A percentile compares a stretch with the other conserved stretches of the same genome.
Evolutionary conservation across 2,888 invertebrate species (phyloP).

Genomic region (Cheilosia grossa): DNA sequence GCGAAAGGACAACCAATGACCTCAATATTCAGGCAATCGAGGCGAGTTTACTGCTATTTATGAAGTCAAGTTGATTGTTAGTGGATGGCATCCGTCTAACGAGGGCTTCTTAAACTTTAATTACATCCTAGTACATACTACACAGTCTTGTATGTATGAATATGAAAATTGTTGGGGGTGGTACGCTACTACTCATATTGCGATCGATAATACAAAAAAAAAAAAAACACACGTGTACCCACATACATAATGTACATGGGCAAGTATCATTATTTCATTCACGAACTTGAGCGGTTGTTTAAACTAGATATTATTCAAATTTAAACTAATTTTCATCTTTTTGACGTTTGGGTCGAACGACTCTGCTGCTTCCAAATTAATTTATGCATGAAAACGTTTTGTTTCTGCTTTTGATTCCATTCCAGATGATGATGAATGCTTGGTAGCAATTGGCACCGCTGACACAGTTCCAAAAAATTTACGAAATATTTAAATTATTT

Average conservation of each 20-base stretch:
- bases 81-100: background rate
- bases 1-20: slow-evolving; percentile 51
- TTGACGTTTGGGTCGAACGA: background rate
- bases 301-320: slow-evolving; percentile 27
- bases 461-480: slow-evolving; percentile 23
- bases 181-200: background rate
- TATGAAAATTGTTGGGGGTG: background rate
- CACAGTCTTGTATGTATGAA: slow-evolving; percentile 2
- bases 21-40: slow-evolving; percentile 59
- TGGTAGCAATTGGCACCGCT: background rate
- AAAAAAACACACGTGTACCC: too few relatives aligned
- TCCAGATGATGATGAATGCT: slow-evolving; percentile 4
- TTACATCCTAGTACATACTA: slow-evolving; percentile 4
- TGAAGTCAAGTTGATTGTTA: slow-evolving; percentile 12
- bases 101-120: slow-evolving; percentile 39
- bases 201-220: slow-evolving; percentile 28
- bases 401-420: background rate
- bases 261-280: slow-evolving; percentile 7
- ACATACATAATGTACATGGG: background rate
- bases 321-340: slow-evolving; percentile 15
- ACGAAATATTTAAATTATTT: background rate
- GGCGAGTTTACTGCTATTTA: slow-evolving; percentile 16
- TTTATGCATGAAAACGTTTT: slow-evolving; percentile 37
- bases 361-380: slow-evolving; percentile 6
- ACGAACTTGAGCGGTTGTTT: slow-evolving; percentile 11